These are phyloP conservation scores for Tribolium freemani DNA, from an alignment of 2,888 invertebrate genomes.

Conservation along the genomic window DNA sequence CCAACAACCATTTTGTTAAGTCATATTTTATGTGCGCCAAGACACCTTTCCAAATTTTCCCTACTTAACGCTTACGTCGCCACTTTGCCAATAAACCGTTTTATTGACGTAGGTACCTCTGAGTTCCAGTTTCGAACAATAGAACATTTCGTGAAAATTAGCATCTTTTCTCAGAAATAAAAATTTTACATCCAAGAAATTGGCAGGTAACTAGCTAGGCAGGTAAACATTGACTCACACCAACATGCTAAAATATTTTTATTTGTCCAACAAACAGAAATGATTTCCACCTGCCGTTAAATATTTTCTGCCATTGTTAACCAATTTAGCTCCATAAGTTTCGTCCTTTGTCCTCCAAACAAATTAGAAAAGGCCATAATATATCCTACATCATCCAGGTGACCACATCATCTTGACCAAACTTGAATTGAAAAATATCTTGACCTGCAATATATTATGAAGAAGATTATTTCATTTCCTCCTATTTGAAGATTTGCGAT, in stretches of 20 bases:
- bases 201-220: constrained; percentile 2
- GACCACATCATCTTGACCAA: too few species aligned
- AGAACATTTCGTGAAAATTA: not conserved
- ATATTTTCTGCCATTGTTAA: not conserved
- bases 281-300: constrained; percentile 4
- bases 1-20: constrained; percentile 18
- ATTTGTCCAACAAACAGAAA: not conserved
- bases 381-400: too few species aligned
- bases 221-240: not conserved
- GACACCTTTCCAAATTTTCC: constrained; percentile 23
- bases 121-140: not conserved
- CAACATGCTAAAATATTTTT: constrained; percentile 6
- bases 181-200: not conserved
- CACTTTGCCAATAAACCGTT: constrained; percentile 19
- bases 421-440: too few species aligned
- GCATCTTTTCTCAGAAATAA: constrained; percentile 27
- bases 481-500: too few species aligned
- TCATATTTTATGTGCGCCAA: constrained; percentile 33
- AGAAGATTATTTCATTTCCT: too few species aligned
- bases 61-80: constrained; percentile 1
- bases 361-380: too few species aligned
- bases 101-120: not conserved
- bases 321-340: too few species aligned
- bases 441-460: too few species aligned
- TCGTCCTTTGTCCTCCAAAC: too few species aligned